Evolutionary conservation across 2,113 vertebrate species (phyloP).

Genomic region (Garra rufa): DNA sequence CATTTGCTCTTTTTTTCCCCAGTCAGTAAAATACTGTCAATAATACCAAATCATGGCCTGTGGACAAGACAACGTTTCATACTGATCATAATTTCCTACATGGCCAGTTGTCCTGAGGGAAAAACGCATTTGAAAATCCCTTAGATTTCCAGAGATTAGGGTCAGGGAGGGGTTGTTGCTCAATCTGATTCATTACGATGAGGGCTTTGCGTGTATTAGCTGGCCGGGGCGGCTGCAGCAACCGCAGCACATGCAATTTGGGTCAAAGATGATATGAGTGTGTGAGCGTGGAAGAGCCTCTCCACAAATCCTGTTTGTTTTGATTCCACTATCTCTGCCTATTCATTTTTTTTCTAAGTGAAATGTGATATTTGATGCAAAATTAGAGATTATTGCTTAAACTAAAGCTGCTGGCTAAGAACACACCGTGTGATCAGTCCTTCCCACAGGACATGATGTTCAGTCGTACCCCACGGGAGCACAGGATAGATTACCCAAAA

Average conservation of each 20-base stretch:
- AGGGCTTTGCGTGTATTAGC: conserved; percentile 78
- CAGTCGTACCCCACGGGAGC: too few species aligned
- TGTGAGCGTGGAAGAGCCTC: conserved; percentile 59
- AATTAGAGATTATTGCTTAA: background rate
- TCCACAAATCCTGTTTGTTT: conserved; percentile 54
- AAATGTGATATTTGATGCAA: conserved; percentile 22
- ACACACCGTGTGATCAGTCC: background rate
- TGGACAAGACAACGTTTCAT: conserved; percentile 61
- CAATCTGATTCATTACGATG: conserved; percentile 79
- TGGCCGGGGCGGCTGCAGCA: conserved; percentile 55
- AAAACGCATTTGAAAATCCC: conserved; percentile 63
- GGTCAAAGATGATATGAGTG: conserved; percentile 70
- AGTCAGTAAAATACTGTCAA: conserved; percentile 44
- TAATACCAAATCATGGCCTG: conserved; percentile 53
- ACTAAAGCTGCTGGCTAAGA: background rate
- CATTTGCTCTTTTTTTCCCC: background rate
- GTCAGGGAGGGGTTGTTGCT: conserved; percentile 72
- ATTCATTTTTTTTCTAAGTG: conserved; percentile 3
- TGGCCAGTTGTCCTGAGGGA: conserved; percentile 53
- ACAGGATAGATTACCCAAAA: too few species aligned
- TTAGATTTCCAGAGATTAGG: conserved; percentile 73
- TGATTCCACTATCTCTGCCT: conserved; percentile 37
- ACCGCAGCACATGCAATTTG: conserved; percentile 69
- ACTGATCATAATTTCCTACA: conserved; percentile 61
- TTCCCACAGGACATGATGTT: background rate